Percentiles rank a stretch among this genome's conserved stretches.
phyloP scores from a whole-genome alignment of 2,797 vertebrate species.

The Diplodus puntazzo region DNA sequence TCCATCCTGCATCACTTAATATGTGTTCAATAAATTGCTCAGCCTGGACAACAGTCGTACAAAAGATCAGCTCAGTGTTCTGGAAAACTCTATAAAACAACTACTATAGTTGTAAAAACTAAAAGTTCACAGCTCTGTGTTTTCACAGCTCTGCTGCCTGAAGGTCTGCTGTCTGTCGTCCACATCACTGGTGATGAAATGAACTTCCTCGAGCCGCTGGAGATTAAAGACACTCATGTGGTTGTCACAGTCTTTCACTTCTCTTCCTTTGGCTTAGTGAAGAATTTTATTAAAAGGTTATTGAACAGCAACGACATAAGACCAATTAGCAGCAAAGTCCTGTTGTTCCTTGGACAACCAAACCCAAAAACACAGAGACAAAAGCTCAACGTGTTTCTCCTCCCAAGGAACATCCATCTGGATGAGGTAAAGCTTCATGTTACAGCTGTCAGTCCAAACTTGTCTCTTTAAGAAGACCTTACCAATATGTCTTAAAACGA shows the following conservation, averaged over 20 bases:
- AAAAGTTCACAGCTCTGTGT: not conserved
- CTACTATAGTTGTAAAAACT: no score
- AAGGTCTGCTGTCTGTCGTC: conserved; percentile 29
- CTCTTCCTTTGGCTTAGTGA: conserved; percentile 35
- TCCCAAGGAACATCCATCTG: not conserved
- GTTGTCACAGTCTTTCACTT: conserved; percentile 39
- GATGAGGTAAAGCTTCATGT: not conserved
- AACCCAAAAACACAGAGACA: not conserved
- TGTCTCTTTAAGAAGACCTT: no score
- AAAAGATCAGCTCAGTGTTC: no score
- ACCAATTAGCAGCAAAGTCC: not conserved
- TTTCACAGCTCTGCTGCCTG: not conserved
- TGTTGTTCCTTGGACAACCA: conserved; percentile 4
- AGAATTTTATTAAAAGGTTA: not conserved
- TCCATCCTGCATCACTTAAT: no score
- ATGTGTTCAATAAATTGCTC: no score
- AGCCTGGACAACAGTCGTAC: no score
- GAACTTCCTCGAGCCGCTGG: conserved; percentile 26
- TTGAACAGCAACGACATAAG: no score
- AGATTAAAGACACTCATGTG: conserved; percentile 57
- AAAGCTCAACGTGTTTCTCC: not conserved
- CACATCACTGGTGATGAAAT: conserved; percentile 35
- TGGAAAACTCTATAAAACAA: no score
- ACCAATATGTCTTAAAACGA: no score
- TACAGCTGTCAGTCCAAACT: not conserved